Evolutionary conservation across 1,140 invertebrate genomes (phyloP), one percentile per base, ranked within the genome.

Genomic region (Nixonia krombeini): DNA sequence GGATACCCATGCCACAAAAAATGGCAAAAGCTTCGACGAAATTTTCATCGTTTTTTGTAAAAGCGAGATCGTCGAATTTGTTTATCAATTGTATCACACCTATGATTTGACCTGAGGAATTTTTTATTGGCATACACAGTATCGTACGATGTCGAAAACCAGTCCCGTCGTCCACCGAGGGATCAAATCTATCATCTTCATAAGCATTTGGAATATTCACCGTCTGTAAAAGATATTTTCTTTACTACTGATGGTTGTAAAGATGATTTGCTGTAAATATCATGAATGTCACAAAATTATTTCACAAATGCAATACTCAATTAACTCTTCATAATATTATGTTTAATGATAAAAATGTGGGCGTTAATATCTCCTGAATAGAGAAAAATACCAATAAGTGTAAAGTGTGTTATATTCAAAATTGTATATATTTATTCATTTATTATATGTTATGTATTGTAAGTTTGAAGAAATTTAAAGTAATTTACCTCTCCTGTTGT

Each of bases 1-100:
- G 93, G 47, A 98, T 97, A 18, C 96, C 96, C 94, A 99, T 96
- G 15, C 96, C 96, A 86, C 95, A 97, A 85, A 98, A 99, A 72
- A 99, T 97, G 47, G 96, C 94, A 85, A 99, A 99, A 0, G 96
- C 96, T 85, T 98, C 94, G 37, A 96, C 93, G 74, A 96, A 95
- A 80, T 96, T 96, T 79, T 96, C 94, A 75, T 96, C 94, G 81
- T 96, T 96, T 82, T 94, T 94, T 31, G 94, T 95, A 75, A 96
- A 96, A 9, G 91, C 88, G 41, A 95, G 86, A 51, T 92, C 92
- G 83, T 96, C 92, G 78, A 96, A 93, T 87, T 98, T 97, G 83
- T 98, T 97, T 28, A 97, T 90, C 33, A 97, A 85, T 84, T 96
- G 94, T 78, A 96, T 96, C 2, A 97, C 96, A 8, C 96, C 96